phyloP scores from a whole-genome alignment of 2,888 invertebrate genomes.

The Chalcis sispes region DNA sequence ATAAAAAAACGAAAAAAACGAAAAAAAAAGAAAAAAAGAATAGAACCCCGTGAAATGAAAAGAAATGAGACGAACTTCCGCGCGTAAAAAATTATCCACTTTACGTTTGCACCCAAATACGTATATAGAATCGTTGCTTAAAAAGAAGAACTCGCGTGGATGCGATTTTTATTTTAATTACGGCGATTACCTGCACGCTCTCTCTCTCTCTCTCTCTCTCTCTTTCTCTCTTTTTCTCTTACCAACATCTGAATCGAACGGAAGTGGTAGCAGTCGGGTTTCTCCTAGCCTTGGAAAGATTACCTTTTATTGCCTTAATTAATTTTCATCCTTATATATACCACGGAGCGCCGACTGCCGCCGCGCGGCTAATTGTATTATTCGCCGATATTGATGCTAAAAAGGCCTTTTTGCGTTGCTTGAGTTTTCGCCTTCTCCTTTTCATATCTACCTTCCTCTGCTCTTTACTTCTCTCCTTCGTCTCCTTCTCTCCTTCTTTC shows the following conservation, averaged over 20 bases:
- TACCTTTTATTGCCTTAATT: slow-evolving; percentile 66
- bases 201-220: neutral
- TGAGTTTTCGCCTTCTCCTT: slow-evolving; percentile 20
- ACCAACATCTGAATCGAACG: slow-evolving; percentile 24
- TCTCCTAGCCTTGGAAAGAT: slow-evolving; percentile 59
- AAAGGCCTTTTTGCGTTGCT: slow-evolving; percentile 54
- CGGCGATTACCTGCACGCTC: slow-evolving; percentile 30
- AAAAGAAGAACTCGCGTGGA: neutral
- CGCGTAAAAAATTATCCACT: neutral
- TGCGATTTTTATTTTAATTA: slow-evolving; percentile 50
- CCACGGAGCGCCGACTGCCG: slow-evolving; percentile 33
- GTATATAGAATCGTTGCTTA: no score
- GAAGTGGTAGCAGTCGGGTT: slow-evolving; percentile 11
- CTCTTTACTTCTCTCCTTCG: neutral
- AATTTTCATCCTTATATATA: slow-evolving; percentile 62
- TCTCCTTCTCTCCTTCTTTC: slow-evolving; percentile 32
- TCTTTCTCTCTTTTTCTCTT: neutral
- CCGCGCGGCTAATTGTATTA: slow-evolving; percentile 62
- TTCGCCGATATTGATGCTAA: slow-evolving; percentile 64
- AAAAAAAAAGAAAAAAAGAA: no score
- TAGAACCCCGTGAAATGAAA: neutral
- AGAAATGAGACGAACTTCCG: neutral
- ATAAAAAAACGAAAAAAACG: no score
- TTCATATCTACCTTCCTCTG: slow-evolving; percentile 7
- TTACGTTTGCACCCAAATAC: neutral